phyloP scores from a whole-genome alignment of 2,113 vertebrate species.

The Arizona elegans region DNA sequence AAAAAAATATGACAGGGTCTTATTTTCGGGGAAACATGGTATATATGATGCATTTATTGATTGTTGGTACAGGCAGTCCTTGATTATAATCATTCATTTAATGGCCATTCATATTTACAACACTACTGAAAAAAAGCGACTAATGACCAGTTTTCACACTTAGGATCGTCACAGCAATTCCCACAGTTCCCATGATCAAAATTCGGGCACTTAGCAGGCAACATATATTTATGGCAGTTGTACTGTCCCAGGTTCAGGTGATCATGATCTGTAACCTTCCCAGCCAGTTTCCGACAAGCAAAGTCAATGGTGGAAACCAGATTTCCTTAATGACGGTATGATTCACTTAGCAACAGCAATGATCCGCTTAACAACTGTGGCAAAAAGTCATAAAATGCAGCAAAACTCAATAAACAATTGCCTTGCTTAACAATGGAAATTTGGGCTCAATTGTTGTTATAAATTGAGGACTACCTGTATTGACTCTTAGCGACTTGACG shows the following conservation, averaged over 20 bases:
- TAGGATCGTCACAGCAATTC: neutral
- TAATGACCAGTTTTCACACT: neutral
- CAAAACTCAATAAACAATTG: neutral
- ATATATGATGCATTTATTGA: neutral
- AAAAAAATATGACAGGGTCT: no score
- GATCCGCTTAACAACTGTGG: neutral
- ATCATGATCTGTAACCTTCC: neutral
- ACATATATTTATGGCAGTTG: neutral
- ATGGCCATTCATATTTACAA: neutral
- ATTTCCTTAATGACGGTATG: neutral
- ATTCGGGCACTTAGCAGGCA: neutral
- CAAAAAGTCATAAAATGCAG: neutral
- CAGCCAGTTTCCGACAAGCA: neutral
- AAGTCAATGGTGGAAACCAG: neutral
- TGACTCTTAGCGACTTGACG: neutral
- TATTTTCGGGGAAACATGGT: no score
- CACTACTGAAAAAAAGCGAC: neutral
- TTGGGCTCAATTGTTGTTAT: neutral
- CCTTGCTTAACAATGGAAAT: neutral
- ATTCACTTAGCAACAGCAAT: neutral
- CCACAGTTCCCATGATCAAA: neutral
- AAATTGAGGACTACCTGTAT: neutral
- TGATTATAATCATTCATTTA: neutral
- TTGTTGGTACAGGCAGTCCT: neutral
- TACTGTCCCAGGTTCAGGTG: neutral